Evolutionary conservation across 1,140 invertebrate genomes (phyloP), one percentile per base, ranked within the genome.

Genomic region (Tenebrio molitor): DNA sequence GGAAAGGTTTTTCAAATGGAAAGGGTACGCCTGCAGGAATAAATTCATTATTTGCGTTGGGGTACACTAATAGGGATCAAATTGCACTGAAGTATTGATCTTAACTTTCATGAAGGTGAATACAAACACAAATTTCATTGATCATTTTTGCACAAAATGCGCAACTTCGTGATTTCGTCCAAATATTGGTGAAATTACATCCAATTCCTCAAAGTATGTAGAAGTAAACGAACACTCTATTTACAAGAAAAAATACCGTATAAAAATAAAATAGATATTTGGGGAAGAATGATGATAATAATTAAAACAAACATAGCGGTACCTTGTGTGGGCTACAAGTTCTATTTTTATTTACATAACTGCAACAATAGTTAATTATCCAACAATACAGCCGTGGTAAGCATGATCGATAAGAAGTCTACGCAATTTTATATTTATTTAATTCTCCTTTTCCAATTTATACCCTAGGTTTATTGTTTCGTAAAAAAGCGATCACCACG

Each of bases 241-340:
- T n/a, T n/a, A n/a, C n/a, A n/a, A n/a, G n/a, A n/a, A n/a, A n/a
- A n/a, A n/a, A n/a, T n/a, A n/a, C n/a, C n/a, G n/a, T n/a, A n/a
- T n/a, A n/a, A n/a, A n/a, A n/a, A n/a, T n/a, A 29, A 29, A 29
- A 29, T 29, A 29, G 25, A 29, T 29, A 29, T 29, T 29, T 29
- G 25, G 8, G 3, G 8, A 29, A 29, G 25, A 29, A 29, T 4
- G 8, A 8, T 4, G 25, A 29, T 29, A 29, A 29, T 58, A 58
- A 58, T 58, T 33, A 58, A 58, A 58, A 58, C 50, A 58, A 58
- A 58, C 23, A 58, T 58, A 58, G 50, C 50, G 50, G 50, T 58
- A 58, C 50, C 23, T 58, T 58, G 50, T 25, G 50, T 58, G 29
- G 10, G 29, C n/a, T 7, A 39, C 36, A 39, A 5, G 29, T 21